Evolutionary conservation across 2,888 invertebrate genomes (phyloP), one percentile per base, ranked within the genome.

Genomic region (Idaea dimidiata): DNA sequence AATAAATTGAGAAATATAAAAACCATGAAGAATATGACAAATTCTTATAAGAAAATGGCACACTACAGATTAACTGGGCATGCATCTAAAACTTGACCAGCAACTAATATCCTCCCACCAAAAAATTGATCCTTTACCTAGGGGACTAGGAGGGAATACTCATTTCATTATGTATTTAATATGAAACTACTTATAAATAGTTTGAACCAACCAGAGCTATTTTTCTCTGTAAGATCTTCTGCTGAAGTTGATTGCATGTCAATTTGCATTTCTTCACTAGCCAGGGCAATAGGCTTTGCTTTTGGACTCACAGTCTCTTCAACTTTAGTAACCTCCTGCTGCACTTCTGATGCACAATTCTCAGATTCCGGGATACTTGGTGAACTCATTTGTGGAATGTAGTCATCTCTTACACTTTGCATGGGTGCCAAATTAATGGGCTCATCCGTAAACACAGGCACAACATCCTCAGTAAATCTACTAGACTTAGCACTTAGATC

Each of bases 171-270:
- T n/a, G n/a, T n/a, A n/a, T n/a, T n/a, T n/a, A n/a, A n/a, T n/a
- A n/a, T n/a, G n/a, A n/a, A n/a, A n/a, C n/a, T n/a, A n/a, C n/a
- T n/a, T n/a, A n/a, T n/a, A n/a, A 8, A 32, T 17, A 63, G 17
- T 60, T 61, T 61, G 59, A 59, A 71, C 69, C 57, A 69, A 88
- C 87, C 84, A 65, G 86, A 74, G 78, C 66, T 86, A 72, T 75
- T 87, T 82, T 87, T 92, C 59, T 92, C 92, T 72, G 90, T 86
- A 64, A 89, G 84, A 75, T 92, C 92, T 78, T 92, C 92, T 64
- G 81, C 85, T 67, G 87, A 81, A 31, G 88, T 83, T 60, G 87
- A 80, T 65, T 89, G 90, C 62, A 75, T 80, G 66, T 92, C 92
- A 73, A 91, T 78, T 78, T 91, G 91, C 90, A 92, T 91, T 59